Percentiles rank a stretch among this genome's conserved stretches.
Conservation (phyloP, 2,113 vertebrate species). For the Cryptotis parvus region DNA sequence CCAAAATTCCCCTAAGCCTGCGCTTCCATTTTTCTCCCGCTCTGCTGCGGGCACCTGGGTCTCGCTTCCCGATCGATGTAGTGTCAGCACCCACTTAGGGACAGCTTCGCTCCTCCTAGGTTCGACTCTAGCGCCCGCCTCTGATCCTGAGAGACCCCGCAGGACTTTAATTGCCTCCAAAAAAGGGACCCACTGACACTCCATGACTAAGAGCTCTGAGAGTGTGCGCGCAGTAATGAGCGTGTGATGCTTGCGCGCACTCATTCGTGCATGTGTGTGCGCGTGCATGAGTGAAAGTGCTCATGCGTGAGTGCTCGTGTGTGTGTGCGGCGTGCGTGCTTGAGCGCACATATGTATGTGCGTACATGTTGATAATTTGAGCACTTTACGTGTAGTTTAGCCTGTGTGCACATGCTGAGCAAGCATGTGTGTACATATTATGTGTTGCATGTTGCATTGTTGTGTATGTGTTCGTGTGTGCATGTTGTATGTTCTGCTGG, state of each 20-base stretch:
- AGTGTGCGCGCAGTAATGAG: no score
- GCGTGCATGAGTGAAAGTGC: no score
- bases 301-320: no score
- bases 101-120: not conserved
- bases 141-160: not conserved
- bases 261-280: not conserved
- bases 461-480: not conserved
- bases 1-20: no score
- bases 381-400: no score
- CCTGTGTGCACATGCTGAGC: not conserved
- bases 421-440: not conserved
- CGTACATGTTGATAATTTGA: no score
- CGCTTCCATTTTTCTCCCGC: no score
- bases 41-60: no score
- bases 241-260: no score
- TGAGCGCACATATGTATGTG: no score
- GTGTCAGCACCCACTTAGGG: no score
- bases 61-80: no score
- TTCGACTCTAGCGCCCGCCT: not conserved
- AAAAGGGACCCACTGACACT: not conserved
- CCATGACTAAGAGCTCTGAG: not conserved
- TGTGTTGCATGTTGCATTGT: not conserved
- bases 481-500: not conserved
- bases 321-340: not conserved
- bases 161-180: not conserved